These are phyloP conservation scores for Ophion ventricosus DNA, from an alignment of 2,888 invertebrate genomes.

Conservation along the genomic window DNA sequence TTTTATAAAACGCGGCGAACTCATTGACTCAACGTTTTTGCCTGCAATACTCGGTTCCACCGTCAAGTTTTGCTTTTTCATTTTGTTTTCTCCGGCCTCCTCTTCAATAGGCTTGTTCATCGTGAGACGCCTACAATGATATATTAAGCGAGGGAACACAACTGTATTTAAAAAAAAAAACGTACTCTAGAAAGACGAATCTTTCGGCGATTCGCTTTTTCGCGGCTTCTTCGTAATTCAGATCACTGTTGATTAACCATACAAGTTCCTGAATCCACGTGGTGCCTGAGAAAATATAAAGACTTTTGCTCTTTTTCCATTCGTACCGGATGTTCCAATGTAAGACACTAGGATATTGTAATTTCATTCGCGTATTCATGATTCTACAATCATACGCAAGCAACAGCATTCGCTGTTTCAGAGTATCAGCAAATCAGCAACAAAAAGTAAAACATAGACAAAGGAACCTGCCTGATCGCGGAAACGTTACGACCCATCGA, in stretches of 20 bases:
- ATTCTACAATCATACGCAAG: no score
- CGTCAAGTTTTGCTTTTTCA: not conserved
- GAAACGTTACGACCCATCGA: slow-evolving; percentile 43
- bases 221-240: slow-evolving; percentile 82
- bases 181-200: slow-evolving; percentile 91
- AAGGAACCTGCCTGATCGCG: slow-evolving; percentile 19
- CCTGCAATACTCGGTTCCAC: not conserved
- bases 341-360: no score
- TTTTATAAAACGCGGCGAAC: slow-evolving; percentile 31
- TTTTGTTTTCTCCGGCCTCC: no score
- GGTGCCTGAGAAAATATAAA: slow-evolving; percentile 84
- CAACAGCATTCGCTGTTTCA: no score
- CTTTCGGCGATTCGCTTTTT: slow-evolving; percentile 86
- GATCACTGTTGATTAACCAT: slow-evolving; percentile 89
- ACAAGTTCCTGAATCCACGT: slow-evolving; percentile 91
- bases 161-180: slow-evolving; percentile 84
- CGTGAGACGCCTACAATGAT: not conserved
- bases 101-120: not conserved
- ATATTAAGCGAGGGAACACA: slow-evolving; percentile 9
- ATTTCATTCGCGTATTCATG: no score
- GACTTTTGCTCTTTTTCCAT: not conserved
- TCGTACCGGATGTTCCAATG: not conserved
- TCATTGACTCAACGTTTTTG: not conserved
- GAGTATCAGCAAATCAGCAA: no score
- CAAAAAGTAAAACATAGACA: not conserved